These are phyloP conservation scores for Dipodomys stephensi DNA, from an alignment of 2,113 vertebrate genomes.

Conservation along the genomic window DNA sequence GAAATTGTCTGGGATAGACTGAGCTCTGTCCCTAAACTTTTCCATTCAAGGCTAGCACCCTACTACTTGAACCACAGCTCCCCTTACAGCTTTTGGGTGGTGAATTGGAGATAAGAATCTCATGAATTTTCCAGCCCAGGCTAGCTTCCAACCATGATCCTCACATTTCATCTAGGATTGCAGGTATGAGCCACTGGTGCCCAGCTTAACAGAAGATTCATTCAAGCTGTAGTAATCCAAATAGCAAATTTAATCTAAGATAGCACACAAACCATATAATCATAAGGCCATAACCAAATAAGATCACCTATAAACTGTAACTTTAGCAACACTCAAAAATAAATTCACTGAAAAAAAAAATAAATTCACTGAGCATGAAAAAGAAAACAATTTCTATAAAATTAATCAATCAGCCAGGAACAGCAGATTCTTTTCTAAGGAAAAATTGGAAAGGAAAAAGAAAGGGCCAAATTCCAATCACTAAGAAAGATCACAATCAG, in stretches of 20 bases:
- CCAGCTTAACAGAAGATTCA: not conserved
- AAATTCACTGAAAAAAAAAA: not conserved
- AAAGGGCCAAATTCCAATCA: conserved; percentile 26
- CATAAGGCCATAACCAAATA: not conserved
- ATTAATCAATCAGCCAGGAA: not conserved
- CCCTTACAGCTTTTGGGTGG: too few relatives aligned
- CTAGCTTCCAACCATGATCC: too few relatives aligned
- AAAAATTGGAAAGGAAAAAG: not conserved
- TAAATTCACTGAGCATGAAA: not conserved
- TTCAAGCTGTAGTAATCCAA: not conserved
- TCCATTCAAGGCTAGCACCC: too few relatives aligned
- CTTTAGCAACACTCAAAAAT: not conserved
- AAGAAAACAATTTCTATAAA: conserved; percentile 3
- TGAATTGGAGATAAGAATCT: too few relatives aligned
- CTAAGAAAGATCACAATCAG: not conserved
- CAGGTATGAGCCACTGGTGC: not conserved
- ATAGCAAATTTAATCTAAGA: not conserved
- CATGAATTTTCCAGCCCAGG: too few relatives aligned
- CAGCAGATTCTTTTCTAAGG: not conserved
- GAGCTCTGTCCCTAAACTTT: too few relatives aligned
- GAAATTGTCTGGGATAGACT: not conserved
- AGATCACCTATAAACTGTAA: not conserved
- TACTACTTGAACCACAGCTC: too few relatives aligned
- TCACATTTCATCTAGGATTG: too few relatives aligned
- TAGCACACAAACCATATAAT: too few relatives aligned